These are phyloP conservation scores for Melipona bicolor DNA, from an alignment of 2,888 invertebrate species.

Conservation along the genomic window DNA sequence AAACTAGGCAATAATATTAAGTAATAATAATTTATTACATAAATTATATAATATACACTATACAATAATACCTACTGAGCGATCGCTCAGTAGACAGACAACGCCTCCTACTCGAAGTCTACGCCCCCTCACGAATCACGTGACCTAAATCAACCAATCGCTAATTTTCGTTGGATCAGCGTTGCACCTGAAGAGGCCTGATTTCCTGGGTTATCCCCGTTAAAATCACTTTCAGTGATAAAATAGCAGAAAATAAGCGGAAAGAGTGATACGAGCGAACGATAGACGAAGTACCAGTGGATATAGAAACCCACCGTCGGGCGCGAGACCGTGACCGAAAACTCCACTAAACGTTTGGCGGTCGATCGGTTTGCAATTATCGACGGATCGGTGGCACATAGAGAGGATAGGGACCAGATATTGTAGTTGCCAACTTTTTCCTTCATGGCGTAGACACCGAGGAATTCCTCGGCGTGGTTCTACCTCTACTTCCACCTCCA, in stretches of 20 bases:
- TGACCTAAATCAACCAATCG: too few species aligned
- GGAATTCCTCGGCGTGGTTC: conserved; percentile 22
- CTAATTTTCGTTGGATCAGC: too few species aligned
- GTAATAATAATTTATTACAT: too few species aligned
- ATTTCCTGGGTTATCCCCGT: too few species aligned
- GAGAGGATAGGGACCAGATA: conserved; percentile 10
- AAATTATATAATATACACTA: too few species aligned
- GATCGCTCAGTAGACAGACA: too few species aligned
- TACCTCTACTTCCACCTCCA: neutral
- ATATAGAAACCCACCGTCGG: neutral
- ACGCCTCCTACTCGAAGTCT: too few species aligned
- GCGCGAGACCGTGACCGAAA: conserved; percentile 15
- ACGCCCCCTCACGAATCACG: too few species aligned
- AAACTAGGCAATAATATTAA: too few species aligned
- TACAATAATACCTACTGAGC: too few species aligned
- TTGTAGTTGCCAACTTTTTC: conserved; percentile 18
- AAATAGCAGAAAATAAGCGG: neutral
- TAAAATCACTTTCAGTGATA: too few species aligned
- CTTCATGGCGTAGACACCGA: neutral
- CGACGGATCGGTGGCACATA: neutral
- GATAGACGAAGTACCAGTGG: conserved; percentile 16
- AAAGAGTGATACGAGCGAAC: neutral
- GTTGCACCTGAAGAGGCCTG: too few species aligned
- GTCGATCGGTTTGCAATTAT: conserved; percentile 32
- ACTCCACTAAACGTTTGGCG: conserved; percentile 11